Percentiles rank a stretch among this genome's conserved stretches.
Evolutionary conservation across 2,113 vertebrate species (phyloP).

Genomic region (Pithys albifrons): DNA sequence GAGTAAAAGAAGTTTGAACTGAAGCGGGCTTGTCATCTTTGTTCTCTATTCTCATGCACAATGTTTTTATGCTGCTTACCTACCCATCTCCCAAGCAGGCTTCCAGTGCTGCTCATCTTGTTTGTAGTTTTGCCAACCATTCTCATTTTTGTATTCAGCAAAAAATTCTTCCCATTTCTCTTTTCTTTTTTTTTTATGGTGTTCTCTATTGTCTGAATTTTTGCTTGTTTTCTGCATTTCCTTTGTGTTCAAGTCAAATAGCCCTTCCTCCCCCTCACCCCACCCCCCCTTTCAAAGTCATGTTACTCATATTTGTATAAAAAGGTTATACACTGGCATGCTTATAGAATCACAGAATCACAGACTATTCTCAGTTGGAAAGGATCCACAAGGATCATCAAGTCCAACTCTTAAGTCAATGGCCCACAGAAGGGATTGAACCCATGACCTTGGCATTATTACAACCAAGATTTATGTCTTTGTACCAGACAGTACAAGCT

Average conservation of each 20-base stretch:
- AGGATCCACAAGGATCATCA: too few relatives aligned
- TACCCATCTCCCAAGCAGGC: background rate
- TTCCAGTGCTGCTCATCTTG: background rate
- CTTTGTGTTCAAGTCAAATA: background rate
- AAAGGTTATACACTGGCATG: accelerated
- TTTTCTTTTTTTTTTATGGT: background rate
- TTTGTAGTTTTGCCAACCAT: background rate
- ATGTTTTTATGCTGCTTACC: background rate
- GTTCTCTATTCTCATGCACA: background rate
- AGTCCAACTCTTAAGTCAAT: too few relatives aligned
- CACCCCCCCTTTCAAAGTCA: background rate
- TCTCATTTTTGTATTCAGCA: background rate
- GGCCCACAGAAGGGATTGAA: too few relatives aligned
- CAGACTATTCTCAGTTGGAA: too few relatives aligned
- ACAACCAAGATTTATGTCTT: background rate
- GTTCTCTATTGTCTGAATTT: background rate
- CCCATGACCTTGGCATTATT: too few relatives aligned
- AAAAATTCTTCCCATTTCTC: background rate
- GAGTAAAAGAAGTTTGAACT: background rate
- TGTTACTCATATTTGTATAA: background rate
- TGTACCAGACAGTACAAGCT: background rate
- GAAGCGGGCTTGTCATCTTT: background rate
- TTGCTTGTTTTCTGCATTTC: background rate
- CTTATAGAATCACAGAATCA: too few relatives aligned
- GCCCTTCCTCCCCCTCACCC: too few relatives aligned